Evolutionary conservation across 2,888 invertebrate species (phyloP).

Genomic region (Drosophila recens): DNA sequence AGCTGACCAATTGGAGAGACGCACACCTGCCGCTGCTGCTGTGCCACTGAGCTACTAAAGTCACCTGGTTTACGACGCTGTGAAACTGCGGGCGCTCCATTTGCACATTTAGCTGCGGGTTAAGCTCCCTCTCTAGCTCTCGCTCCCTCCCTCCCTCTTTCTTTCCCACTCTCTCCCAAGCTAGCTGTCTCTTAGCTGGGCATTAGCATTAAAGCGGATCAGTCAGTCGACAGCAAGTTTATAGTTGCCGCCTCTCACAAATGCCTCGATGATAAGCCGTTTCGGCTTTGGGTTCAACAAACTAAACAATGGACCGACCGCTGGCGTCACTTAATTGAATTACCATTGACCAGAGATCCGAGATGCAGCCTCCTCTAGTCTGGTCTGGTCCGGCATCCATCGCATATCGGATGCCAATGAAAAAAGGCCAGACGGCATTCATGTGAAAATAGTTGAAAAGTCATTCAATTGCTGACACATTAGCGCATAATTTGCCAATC

Average conservation of each 20-base stretch:
- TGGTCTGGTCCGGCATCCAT: not conserved
- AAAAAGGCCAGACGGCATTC: conserved; percentile 33
- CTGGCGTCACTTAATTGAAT: conserved; percentile 66
- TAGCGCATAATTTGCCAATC: conserved; percentile 71
- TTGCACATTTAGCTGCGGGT: conserved; percentile 70
- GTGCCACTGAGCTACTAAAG: conserved; percentile 69
- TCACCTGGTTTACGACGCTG: conserved; percentile 73
- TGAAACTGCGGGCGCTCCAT: conserved; percentile 75
- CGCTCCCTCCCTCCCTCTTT: not conserved
- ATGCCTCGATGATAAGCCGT: conserved; percentile 43
- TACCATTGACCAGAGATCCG: conserved; percentile 51
- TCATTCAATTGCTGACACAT: conserved; percentile 67
- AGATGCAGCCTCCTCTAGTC: conserved; percentile 10
- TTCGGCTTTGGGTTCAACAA: conserved; percentile 61
- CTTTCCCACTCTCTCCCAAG: not conserved
- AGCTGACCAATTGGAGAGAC: conserved; percentile 32
- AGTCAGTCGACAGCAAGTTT: conserved; percentile 56
- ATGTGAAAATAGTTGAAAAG: conserved; percentile 51
- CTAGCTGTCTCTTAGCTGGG: conserved; percentile 28
- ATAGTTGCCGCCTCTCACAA: conserved; percentile 43
- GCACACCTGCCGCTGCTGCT: conserved; percentile 50
- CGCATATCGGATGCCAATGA: conserved; percentile 60
- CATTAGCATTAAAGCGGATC: conserved; percentile 74
- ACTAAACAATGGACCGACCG: conserved; percentile 67
- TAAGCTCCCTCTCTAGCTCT: conserved; percentile 30